phyloP scores from a whole-genome alignment of 2,797 vertebrate species.

The Arctocebus calabarensis region DNA sequence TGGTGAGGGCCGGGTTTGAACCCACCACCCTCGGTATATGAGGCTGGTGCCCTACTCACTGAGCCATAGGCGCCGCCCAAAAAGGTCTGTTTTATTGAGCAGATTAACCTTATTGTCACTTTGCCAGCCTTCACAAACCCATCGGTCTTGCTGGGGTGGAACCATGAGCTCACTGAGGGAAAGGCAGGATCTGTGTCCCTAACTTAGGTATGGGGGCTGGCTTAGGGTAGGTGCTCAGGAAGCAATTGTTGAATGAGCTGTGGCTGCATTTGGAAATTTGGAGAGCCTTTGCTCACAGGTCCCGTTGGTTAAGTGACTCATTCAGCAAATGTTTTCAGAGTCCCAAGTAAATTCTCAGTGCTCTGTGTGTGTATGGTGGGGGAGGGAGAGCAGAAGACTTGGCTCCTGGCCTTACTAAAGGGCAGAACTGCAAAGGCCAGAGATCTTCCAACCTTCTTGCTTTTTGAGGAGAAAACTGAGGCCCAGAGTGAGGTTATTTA shows the following conservation, averaged over 20 bases:
- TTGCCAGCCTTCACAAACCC: background rate
- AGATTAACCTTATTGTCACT: conserved; percentile 35
- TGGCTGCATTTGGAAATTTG: conserved; percentile 28
- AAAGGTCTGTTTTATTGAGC: background rate
- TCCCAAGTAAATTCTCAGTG: conserved; percentile 14
- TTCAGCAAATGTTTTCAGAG: conserved; percentile 43
- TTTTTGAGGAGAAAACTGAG: conserved; percentile 32
- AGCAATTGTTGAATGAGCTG: background rate
- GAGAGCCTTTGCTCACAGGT: conserved; percentile 29
- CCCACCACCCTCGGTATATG: too few species aligned
- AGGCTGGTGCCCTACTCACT: too few species aligned
- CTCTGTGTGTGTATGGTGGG: background rate
- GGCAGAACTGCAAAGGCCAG: conserved; percentile 31
- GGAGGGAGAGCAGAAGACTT: background rate
- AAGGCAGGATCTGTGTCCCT: background rate
- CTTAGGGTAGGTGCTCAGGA: background rate
- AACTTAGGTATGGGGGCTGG: background rate
- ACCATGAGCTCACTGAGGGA: background rate
- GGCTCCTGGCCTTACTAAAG: background rate
- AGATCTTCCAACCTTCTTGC: background rate
- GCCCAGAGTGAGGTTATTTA: background rate
- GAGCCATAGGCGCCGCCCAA: background rate
- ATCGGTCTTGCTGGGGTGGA: background rate
- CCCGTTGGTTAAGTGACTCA: conserved; percentile 48
- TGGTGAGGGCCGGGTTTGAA: too few species aligned